These are phyloP conservation scores for Campaea margaritaria DNA, from an alignment of 2,888 invertebrate species.

Conservation along the genomic window DNA sequence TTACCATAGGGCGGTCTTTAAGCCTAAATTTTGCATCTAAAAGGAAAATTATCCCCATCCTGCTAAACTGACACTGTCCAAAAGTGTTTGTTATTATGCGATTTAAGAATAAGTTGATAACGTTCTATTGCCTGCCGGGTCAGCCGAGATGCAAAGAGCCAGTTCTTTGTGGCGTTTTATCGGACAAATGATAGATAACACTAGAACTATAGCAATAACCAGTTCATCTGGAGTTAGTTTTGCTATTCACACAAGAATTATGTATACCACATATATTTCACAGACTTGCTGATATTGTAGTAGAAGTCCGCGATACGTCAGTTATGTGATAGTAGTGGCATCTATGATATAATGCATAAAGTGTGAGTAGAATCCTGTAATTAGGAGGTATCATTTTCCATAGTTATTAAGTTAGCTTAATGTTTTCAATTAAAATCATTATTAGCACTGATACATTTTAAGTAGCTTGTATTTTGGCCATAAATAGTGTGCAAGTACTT, in stretches of 20 bases:
- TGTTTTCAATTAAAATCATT: slow-evolving; percentile 28
- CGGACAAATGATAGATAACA: slow-evolving; percentile 79
- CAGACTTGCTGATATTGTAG: slow-evolving; percentile 72
- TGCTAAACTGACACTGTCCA: slow-evolving; percentile 45
- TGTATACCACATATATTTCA: slow-evolving; percentile 56
- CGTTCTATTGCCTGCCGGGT: slow-evolving; percentile 69
- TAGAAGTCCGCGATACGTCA: slow-evolving; percentile 65
- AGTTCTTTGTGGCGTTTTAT: slow-evolving; percentile 84
- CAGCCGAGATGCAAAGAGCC: slow-evolving; percentile 78
- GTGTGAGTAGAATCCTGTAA: slow-evolving; percentile 38
- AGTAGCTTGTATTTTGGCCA: slow-evolving; percentile 10
- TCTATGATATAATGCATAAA: slow-evolving; percentile 48
- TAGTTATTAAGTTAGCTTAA: slow-evolving; percentile 37
- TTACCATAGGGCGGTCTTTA: slow-evolving; percentile 18
- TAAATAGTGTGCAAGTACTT: slow-evolving; percentile 64
- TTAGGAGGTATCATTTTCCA: slow-evolving; percentile 36
- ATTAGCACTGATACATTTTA: slow-evolving; percentile 46
- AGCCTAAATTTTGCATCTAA: slow-evolving; percentile 29
- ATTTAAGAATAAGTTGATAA: slow-evolving; percentile 42
- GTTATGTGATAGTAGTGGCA: slow-evolving; percentile 60
- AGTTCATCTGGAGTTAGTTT: slow-evolving; percentile 84
- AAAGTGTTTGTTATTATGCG: slow-evolving; percentile 44
- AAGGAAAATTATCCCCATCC: slow-evolving; percentile 27
- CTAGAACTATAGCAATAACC: slow-evolving; percentile 78
- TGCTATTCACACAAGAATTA: slow-evolving; percentile 73